Conservation (phyloP, 2,113 vertebrate genomes). For the Otolemur garnettii region DNA sequence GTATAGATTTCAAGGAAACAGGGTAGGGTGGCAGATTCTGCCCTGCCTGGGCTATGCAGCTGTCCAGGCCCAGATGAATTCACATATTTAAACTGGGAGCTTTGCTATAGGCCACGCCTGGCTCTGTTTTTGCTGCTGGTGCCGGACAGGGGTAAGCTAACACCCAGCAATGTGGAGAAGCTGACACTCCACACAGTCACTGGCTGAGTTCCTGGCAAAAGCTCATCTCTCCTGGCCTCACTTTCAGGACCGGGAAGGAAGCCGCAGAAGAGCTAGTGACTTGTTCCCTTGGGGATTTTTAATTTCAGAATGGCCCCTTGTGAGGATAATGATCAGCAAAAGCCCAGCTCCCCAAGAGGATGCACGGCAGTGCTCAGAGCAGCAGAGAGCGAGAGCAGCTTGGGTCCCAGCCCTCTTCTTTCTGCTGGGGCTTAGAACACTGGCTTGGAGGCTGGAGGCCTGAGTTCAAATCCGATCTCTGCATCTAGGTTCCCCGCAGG, state of each 20-base stretch:
- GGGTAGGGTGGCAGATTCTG: conserved; percentile 83
- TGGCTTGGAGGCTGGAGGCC: background rate
- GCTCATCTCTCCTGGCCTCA: background rate
- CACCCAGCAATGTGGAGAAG: conserved; percentile 48
- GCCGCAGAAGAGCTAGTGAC: background rate
- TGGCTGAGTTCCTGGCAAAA: background rate
- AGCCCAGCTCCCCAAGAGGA: rapidly evolving
- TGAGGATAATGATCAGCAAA: background rate
- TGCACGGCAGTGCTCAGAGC: background rate
- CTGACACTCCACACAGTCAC: conserved; percentile 32
- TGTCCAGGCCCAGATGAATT: conserved; percentile 81
- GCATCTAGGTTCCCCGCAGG: background rate
- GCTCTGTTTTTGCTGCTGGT: conserved; percentile 61
- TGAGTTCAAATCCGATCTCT: background rate
- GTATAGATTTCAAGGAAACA: conserved; percentile 86
- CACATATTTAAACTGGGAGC: conserved; percentile 72
- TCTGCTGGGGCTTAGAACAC: background rate
- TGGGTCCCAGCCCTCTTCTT: background rate
- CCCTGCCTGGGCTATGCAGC: conserved; percentile 84
- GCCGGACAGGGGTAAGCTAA: conserved; percentile 49
- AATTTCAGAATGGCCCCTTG: background rate
- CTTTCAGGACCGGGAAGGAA: background rate
- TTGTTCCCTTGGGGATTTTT: background rate
- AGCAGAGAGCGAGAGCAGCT: background rate
- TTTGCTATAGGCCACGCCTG: background rate